Conservation (phyloP, 2,888 invertebrate genomes). For the Anoncus sp. region DNA sequence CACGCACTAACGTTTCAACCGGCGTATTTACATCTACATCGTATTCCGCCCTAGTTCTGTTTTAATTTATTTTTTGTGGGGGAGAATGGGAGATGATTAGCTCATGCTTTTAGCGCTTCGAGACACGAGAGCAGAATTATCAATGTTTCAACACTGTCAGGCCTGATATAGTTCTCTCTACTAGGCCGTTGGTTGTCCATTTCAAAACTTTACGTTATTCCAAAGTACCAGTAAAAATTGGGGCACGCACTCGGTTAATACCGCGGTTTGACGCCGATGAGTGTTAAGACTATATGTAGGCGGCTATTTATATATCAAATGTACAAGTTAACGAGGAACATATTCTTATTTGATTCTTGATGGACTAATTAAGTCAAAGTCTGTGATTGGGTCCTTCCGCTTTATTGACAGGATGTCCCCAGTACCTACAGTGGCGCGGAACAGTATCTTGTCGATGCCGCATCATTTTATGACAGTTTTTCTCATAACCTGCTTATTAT, state of each 20-base stretch:
- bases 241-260: not conserved
- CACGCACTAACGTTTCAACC: conserved; percentile 60
- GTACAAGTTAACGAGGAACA: too few relatives aligned
- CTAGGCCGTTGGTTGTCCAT: not conserved
- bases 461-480: too few relatives aligned
- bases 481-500: too few relatives aligned
- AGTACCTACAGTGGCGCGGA: too few relatives aligned
- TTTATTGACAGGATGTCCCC: too few relatives aligned
- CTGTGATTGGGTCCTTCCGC: too few relatives aligned
- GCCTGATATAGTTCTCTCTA: not conserved
- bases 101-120: conserved; percentile 36
- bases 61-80: conserved; percentile 29
- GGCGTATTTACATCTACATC: conserved; percentile 55
- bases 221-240: not conserved
- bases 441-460: too few relatives aligned
- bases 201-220: not conserved
- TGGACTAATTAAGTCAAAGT: too few relatives aligned
- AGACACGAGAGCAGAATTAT: conserved; percentile 39
- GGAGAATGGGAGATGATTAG: conserved; percentile 32
- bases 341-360: too few relatives aligned
- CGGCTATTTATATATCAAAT: too few relatives aligned
- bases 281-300: too few relatives aligned
- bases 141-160: conserved; percentile 27
- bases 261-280: not conserved
- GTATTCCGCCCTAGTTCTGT: conserved; percentile 41